These are phyloP conservation scores for Fissipunctia ypsillon DNA, from an alignment of 2,888 invertebrate species.

Conservation along the genomic window DNA sequence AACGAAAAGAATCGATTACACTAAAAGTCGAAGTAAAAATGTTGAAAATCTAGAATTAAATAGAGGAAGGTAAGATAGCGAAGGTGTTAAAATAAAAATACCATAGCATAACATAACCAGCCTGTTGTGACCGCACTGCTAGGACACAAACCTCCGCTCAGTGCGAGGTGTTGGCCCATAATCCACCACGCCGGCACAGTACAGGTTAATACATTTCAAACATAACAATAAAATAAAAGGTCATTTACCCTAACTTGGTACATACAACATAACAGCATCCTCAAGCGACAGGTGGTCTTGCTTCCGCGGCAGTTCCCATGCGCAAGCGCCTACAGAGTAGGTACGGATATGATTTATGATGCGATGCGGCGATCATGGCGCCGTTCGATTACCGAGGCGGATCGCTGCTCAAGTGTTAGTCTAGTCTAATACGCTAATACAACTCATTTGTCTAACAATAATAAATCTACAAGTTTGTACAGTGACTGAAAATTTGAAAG, in stretches of 20 bases:
- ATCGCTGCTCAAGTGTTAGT: conserved; percentile 15
- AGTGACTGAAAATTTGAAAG: too few species aligned
- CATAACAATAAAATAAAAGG: background rate
- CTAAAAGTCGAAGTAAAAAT: background rate
- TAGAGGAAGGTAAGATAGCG: background rate
- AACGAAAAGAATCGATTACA: background rate
- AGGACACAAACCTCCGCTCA: too few species aligned
- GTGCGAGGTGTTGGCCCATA: background rate
- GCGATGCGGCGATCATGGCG: conserved; percentile 13
- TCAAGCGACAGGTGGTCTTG: conserved; percentile 64
- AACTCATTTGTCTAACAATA: conserved; percentile 26
- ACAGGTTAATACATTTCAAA: background rate
- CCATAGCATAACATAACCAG: background rate
- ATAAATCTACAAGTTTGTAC: too few species aligned
- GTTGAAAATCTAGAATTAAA: background rate
- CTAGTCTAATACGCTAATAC: conserved; percentile 4
- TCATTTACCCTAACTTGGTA: background rate
- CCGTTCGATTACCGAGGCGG: conserved; percentile 34
- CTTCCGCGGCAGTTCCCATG: conserved; percentile 58
- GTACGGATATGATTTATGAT: conserved; percentile 53
- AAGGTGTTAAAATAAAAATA: background rate
- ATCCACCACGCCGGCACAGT: background rate
- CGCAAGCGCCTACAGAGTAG: conserved; percentile 26
- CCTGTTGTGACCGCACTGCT: too few species aligned
- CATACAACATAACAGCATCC: conserved; percentile 27